A percentile compares a stretch with the other conserved stretches of the same genome.
These are phyloP conservation scores for Thamnophis elegans DNA, from an alignment of 2,797 vertebrate genomes.

Conservation along the genomic window DNA sequence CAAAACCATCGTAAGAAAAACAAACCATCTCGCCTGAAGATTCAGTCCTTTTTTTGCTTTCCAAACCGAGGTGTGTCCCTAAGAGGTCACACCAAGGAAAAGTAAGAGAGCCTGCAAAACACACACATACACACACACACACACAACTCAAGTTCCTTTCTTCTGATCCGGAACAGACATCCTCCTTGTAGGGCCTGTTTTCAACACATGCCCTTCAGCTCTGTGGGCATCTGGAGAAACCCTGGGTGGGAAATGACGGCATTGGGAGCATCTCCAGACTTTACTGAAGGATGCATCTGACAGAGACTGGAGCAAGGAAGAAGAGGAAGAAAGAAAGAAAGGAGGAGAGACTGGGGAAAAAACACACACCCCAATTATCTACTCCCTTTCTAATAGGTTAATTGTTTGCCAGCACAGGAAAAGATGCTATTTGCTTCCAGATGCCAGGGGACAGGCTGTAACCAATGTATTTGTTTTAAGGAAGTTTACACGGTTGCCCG, in stretches of 20 bases:
- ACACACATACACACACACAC: no score
- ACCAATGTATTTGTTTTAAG: neutral
- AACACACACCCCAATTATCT: constrained; percentile 16
- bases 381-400: constrained; percentile 25
- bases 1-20: neutral
- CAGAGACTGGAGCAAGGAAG: neutral
- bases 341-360: neutral
- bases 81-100: neutral
- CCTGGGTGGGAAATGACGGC: constrained; percentile 47
- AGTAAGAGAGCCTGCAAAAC: neutral
- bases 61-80: neutral
- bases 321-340: neutral
- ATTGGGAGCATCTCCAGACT: neutral
- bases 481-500: neutral
- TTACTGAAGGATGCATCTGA: neutral
- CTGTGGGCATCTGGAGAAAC: constrained; percentile 38
- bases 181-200: constrained; percentile 10
- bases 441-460: neutral
- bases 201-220: neutral
- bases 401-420: constrained; percentile 59
- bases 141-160: no score
- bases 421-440: neutral
- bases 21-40: neutral
- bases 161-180: constrained; percentile 13
- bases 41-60: neutral